Percentiles rank a stretch among this genome's conserved stretches.
Evolutionary conservation across 2,888 invertebrate genomes (phyloP).

Genomic region (Barypeithes pellucidus): DNA sequence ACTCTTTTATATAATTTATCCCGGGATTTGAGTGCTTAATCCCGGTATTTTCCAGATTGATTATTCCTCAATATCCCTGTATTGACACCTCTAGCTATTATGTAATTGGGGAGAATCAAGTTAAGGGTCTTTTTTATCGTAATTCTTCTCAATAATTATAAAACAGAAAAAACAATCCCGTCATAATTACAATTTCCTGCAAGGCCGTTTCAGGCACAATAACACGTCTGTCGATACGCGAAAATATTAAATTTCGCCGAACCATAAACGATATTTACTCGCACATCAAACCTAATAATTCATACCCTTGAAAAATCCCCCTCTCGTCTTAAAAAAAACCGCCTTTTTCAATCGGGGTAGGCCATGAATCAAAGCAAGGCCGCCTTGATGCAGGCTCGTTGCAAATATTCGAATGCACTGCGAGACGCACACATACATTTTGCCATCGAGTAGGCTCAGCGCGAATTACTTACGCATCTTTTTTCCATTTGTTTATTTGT

Average conservation of each 20-base stretch:
- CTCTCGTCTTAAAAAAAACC: conserved; percentile 47
- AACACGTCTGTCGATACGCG: neutral
- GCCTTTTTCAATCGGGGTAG: conserved; percentile 55
- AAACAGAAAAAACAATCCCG: no score
- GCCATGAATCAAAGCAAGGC: conserved; percentile 55
- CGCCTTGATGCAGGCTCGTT: conserved; percentile 54
- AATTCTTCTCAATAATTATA: no score
- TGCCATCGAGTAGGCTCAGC: conserved; percentile 48
- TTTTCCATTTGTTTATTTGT: conserved; percentile 29
- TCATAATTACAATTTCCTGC: neutral
- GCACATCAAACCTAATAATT: conserved; percentile 44
- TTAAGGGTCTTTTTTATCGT: no score
- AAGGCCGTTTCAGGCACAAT: neutral
- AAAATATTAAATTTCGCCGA: conserved; percentile 10
- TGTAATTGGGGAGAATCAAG: no score
- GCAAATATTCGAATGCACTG: conserved; percentile 55
- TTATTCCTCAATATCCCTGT: no score
- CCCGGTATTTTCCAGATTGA: no score
- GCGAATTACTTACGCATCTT: conserved; percentile 53
- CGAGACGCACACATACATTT: conserved; percentile 55
- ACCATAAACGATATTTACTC: conserved; percentile 41
- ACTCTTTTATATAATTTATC: no score
- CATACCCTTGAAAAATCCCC: conserved; percentile 54
- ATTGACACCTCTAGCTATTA: no score
- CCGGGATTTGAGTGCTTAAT: no score